phyloP scores from a whole-genome alignment of 1,140 invertebrate genomes.

The Pentalonia nigronervosa region DNA sequence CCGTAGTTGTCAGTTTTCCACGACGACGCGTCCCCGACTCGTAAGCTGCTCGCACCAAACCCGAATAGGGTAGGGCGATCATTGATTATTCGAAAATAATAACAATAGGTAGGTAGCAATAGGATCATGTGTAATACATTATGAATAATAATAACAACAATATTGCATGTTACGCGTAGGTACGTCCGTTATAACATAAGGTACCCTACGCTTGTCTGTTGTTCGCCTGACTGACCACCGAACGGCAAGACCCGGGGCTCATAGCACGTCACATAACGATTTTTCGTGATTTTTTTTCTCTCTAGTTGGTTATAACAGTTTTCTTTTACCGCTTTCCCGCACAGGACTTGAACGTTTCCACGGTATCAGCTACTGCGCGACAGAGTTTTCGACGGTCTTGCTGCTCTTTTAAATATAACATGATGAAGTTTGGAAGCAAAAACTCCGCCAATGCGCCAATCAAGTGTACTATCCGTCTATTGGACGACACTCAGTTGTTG shows the following conservation, averaged over 20 bases:
- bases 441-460: constrained; percentile 86
- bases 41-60: not conserved
- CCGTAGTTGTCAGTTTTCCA: not conserved
- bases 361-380: not conserved
- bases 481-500: constrained; percentile 93
- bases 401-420: constrained; percentile 63
- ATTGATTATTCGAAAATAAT: constrained; percentile 8
- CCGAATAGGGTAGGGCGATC: not conserved
- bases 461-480: constrained; percentile 90
- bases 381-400: not conserved
- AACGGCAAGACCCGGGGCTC: not conserved
- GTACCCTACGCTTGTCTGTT: not conserved
- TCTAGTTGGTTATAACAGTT: not conserved
- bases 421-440: constrained; percentile 80
- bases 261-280: not conserved
- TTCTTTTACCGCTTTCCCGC: not conserved
- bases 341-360: not conserved
- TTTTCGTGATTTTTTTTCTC: not conserved
- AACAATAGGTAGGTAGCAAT: not conserved
- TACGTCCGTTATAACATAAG: too few relatives aligned
- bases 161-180: not conserved
- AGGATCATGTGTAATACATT: not conserved
- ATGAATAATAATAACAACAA: not conserved
- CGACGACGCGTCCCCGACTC: not conserved
- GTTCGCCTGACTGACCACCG: not conserved